These are phyloP conservation scores for Mormoops blainvillei DNA, from an alignment of 2,113 vertebrate species.

Conservation along the genomic window DNA sequence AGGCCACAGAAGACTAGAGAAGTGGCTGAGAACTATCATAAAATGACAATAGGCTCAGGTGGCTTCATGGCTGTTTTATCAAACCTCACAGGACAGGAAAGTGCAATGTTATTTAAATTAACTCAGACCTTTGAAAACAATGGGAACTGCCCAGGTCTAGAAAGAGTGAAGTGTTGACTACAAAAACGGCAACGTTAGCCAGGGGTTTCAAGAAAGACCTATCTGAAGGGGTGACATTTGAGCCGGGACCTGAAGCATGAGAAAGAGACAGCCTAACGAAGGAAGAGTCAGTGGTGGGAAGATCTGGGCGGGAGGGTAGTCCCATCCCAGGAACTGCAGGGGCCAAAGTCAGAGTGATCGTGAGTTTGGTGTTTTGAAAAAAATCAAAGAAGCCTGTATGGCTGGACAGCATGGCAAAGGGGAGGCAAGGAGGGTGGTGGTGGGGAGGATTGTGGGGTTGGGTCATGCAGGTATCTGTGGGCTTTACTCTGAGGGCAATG, in stretches of 20 bases:
- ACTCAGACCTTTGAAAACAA: background rate
- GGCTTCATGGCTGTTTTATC: background rate
- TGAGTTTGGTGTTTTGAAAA: background rate
- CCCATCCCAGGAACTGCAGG: background rate
- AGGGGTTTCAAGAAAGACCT: background rate
- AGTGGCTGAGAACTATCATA: background rate
- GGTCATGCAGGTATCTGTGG: background rate
- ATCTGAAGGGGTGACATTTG: background rate
- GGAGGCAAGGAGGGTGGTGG: background rate
- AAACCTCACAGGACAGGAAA: background rate
- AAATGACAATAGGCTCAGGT: background rate
- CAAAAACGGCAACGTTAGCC: background rate
- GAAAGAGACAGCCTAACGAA: background rate
- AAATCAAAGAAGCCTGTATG: background rate
- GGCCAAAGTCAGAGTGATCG: background rate
- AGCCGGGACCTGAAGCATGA: background rate
- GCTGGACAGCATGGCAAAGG: background rate
- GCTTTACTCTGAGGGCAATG: background rate
- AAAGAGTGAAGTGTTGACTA: background rate
- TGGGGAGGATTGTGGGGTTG: background rate
- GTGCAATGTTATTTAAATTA: background rate
- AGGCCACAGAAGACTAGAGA: background rate
- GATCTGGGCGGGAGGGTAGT: background rate
- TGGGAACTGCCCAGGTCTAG: background rate
- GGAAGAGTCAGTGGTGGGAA: background rate